Base-by-base conservation (phyloP, 2,888 invertebrate genomes). In the Habrosyne pyritoides region DNA sequence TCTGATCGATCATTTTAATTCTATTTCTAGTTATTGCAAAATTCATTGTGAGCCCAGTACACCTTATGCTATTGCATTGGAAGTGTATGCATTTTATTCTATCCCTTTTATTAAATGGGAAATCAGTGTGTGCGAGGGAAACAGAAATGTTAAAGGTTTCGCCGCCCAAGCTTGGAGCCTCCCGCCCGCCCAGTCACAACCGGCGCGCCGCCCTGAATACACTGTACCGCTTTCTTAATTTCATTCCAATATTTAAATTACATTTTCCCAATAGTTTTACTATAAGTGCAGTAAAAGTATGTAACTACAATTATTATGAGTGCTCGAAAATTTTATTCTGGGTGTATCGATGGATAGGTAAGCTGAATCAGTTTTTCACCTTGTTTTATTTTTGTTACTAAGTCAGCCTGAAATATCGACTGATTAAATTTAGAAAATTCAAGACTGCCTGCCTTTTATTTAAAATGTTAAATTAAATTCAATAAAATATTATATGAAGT, bases 131-230 rank as follows among this genome's bases (percentile, higher is more conserved):
- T 74, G 74, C 30, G 84, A 89, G 79, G 60, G 84, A 78, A 83
- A 89, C 66, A 67, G 84, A 75, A 70, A 77, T 74, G 79, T 60
- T 65, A 68, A 73, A 89, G 86, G 87, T 83, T 86, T 82, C 74
- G 66, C 75, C 84, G 80, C 84, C 85, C 73, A 79, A 80, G 77
- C 77, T 74, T 59, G 64, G 66, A 75, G 75, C 69, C 83, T 80
- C 86, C 90, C 89, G 90, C 91, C 91, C 91, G 89, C 91, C 91
- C 91, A 91, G 91, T 91, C 75, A 78, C 78, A 71, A 73, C 65
- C 71, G 75, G 86, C 64, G 66, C 71, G 77, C 81, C 80, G 87
- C 81, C 80, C 84, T 77, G 85, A 62, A 63, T 74, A 76, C 82
- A 84, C 80, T 61, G 69, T 65, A 56, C 56, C 54, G 60, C 12